phyloP scores from a whole-genome alignment of 2,797 vertebrate species.

The Emys orbicularis region DNA sequence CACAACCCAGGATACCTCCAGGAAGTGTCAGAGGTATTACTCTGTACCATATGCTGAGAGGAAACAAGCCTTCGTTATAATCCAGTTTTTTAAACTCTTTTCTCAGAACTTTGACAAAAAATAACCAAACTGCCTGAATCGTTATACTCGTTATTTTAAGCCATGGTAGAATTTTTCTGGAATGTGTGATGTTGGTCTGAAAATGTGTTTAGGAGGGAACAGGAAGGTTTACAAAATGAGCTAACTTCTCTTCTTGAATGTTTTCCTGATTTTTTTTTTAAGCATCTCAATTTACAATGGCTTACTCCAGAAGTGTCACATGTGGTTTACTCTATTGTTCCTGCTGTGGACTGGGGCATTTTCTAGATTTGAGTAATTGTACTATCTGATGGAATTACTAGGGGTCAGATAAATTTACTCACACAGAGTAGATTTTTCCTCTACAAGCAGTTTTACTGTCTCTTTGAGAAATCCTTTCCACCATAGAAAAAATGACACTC shows the following conservation, averaged over 20 bases:
- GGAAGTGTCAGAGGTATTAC: accelerated
- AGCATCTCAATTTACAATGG: neutral
- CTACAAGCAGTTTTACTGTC: neutral
- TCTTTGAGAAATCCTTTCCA: neutral
- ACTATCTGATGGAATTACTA: neutral
- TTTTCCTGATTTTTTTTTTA: neutral
- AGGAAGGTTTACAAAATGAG: neutral
- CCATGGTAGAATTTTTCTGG: neutral
- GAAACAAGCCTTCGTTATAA: neutral
- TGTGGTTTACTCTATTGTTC: neutral
- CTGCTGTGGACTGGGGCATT: neutral
- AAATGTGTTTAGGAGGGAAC: neutral
- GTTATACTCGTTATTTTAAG: neutral
- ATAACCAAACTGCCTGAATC: neutral
- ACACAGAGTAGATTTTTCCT: neutral
- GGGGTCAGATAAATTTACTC: neutral
- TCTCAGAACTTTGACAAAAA: neutral
- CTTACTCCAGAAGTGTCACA: neutral
- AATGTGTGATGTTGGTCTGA: neutral
- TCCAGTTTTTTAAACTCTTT: neutral
- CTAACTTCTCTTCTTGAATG: neutral
- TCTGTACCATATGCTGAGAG: neutral
- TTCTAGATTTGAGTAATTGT: neutral
- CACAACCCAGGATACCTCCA: neutral
- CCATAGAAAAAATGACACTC: neutral